A percentile compares a stretch with the other conserved stretches of the same genome.
phyloP scores from a whole-genome alignment of 2,888 invertebrate genomes.

The Cheilosia vernalis region DNA sequence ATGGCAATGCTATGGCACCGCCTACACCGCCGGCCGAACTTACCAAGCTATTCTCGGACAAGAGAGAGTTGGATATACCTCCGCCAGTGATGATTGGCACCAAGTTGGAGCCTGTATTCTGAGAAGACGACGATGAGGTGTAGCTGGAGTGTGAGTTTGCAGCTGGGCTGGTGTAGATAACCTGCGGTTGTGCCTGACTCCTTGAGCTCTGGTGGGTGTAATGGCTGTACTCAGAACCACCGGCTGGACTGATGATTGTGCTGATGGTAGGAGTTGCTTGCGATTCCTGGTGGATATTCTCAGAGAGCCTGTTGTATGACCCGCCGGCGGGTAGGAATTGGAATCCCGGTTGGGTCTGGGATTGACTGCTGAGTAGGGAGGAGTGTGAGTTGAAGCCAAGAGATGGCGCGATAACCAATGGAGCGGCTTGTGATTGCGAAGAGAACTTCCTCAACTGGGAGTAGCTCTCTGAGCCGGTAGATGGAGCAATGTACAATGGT shows the following conservation, averaged over 20 bases:
- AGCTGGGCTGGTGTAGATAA: conserved; percentile 43
- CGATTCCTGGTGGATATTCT: conserved; percentile 49
- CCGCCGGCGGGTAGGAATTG: conserved; percentile 70
- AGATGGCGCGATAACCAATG: conserved; percentile 59
- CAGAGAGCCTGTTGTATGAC: conserved; percentile 63
- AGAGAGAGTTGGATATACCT: conserved; percentile 55
- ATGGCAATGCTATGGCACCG: conserved; percentile 12
- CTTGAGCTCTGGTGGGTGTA: conserved; percentile 48
- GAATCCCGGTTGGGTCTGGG: conserved; percentile 41
- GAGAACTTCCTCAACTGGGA: conserved; percentile 71
- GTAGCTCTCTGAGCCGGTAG: conserved; percentile 77
- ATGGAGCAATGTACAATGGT: conserved; percentile 63
- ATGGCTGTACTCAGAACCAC: conserved; percentile 69
- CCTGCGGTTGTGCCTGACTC: conserved; percentile 30
- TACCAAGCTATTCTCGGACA: conserved; percentile 41
- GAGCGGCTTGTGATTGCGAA: conserved; percentile 65
- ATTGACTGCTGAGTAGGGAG: conserved; percentile 46
- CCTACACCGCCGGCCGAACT: conserved; percentile 15
- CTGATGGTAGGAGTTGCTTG: conserved; percentile 52
- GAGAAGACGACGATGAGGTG: conserved; percentile 32
- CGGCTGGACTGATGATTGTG: conserved; percentile 50
- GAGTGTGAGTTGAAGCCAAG: conserved; percentile 48
- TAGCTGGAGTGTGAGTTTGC: conserved; percentile 70
- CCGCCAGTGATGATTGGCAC: conserved; percentile 67
- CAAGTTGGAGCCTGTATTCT: conserved; percentile 65